phyloP scores from a whole-genome alignment of 1,140 invertebrate species.

The Lasioglossum baleicum region DNA sequence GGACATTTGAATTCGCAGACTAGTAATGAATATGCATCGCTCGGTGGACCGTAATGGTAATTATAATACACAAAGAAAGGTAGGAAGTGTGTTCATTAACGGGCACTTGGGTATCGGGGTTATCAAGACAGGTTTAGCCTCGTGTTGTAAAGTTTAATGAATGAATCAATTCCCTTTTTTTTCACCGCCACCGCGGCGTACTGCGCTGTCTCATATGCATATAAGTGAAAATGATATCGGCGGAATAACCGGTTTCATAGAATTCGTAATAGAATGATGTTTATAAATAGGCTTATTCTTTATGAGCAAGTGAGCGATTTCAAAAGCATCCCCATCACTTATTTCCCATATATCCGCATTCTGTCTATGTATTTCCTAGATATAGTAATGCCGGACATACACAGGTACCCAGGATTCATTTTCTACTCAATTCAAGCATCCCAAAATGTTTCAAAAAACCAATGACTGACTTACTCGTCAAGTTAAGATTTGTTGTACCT shows the following conservation, averaged over 20 bases:
- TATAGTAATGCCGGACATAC: too few relatives aligned
- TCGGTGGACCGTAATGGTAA: neutral
- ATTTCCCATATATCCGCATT: too few relatives aligned
- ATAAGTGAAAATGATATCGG: slow-evolving; percentile 22
- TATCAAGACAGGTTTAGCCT: slow-evolving; percentile 32
- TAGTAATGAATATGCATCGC: neutral
- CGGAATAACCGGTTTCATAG: neutral
- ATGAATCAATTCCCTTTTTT: slow-evolving; percentile 23
- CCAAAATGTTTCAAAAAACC: too few relatives aligned
- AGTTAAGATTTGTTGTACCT: too few relatives aligned
- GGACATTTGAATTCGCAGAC: too few relatives aligned
- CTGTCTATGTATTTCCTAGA: too few relatives aligned
- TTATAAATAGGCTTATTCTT: too few relatives aligned
- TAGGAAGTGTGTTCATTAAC: slow-evolving; percentile 32
- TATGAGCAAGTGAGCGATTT: neutral
- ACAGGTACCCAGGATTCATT: too few relatives aligned
- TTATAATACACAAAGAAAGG: slow-evolving; percentile 21
- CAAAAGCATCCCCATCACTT: neutral
- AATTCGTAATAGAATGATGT: neutral
- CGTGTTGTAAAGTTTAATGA: slow-evolving; percentile 23
- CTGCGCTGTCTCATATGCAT: too few relatives aligned
- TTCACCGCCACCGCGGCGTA: too few relatives aligned
- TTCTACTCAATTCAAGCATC: too few relatives aligned
- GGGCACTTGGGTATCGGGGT: slow-evolving; percentile 15
- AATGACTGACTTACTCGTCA: too few relatives aligned